Base-by-base conservation (phyloP, 2,888 invertebrate species). In the Ormyrus rosae region DNA sequence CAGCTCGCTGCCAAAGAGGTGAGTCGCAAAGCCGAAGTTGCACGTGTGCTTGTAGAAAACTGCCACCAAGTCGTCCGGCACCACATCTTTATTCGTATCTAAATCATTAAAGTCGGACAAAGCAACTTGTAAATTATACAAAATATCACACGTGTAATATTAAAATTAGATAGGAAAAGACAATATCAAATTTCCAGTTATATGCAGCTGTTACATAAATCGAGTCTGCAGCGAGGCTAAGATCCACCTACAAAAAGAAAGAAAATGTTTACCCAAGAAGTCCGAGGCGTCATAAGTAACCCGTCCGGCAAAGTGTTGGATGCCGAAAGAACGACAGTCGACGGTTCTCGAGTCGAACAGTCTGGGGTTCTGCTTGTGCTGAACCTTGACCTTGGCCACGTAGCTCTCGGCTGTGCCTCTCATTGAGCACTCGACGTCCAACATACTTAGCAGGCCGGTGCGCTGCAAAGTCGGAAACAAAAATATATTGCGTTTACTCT, bases 1-100 rank as follows among this genome's bases (percentile, higher is more conserved):
- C 82, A 98, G 92, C 91, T 98, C 98, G 74, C 96, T 95, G 0
- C 97, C 97, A 90, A 98, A 98, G n/a, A 98, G 92, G 90, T 98
- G 98, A 19, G 97, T 97, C 0, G 97, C 98, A 91, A 98, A 98
- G n/a, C 98, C 98, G 91, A 98, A 98, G 90, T 96, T 97, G 91
- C 98, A 98, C 78, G 94, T 95, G 87, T 97, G 96, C 87, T 96
- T 96, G 91, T 97, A 96, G 91, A 98, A 98, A 2, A 97, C 97
- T 0, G 96, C 95, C 1, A 98, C 96, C 86, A 98, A 92, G 90
- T 98, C 98, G 89, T 97, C 98, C 2, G 97, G 96, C 68, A 98
- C 95, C 10, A 96, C 95, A 91, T 98, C 98, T 84, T 96, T 95
- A 92, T 98, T 98, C 10, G 97, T 97, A 86, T 97, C 96, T 92